These are phyloP conservation scores for Lymantria dispar DNA, from an alignment of 2,888 invertebrate genomes.

Conservation along the genomic window DNA sequence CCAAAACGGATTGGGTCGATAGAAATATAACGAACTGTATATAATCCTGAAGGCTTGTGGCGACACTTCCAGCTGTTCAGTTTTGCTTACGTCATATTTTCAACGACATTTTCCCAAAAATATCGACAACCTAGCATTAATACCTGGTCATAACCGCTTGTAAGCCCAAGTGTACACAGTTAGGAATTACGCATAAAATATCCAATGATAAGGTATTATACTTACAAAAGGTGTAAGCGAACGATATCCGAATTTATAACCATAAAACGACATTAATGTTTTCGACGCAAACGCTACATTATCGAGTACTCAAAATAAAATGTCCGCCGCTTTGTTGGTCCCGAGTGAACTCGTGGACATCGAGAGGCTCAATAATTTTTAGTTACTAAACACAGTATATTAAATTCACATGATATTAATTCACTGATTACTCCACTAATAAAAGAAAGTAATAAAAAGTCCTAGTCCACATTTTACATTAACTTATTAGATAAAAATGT, in stretches of 20 bases:
- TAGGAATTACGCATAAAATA: conserved; percentile 48
- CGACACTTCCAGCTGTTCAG: conserved; percentile 55
- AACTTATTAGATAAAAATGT: conserved; percentile 64
- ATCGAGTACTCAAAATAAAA: conserved; percentile 83
- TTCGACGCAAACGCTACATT: conserved; percentile 82
- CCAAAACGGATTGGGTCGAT: conserved; percentile 74
- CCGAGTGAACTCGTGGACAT: conserved; percentile 82
- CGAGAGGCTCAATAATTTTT: conserved; percentile 76
- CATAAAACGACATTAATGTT: conserved; percentile 81
- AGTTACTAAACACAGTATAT: conserved; percentile 61
- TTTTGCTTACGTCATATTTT: conserved; percentile 72
- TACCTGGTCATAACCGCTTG: conserved; percentile 62
- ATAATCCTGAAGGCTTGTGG: conserved; percentile 47
- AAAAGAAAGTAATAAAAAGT: conserved; percentile 60
- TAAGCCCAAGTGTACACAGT: conserved; percentile 47
- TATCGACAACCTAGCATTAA: conserved; percentile 69
- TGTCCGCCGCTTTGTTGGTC: conserved; percentile 83
- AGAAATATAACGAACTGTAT: conserved; percentile 48
- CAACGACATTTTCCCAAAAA: conserved; percentile 70
- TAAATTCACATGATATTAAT: conserved; percentile 67
- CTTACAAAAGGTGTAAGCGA: conserved; percentile 81
- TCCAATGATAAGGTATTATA: conserved; percentile 50
- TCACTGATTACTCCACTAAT: conserved; percentile 67
- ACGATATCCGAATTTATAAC: conserved; percentile 76
- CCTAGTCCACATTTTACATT: conserved; percentile 73